phyloP scores from a whole-genome alignment of 2,113 vertebrate species.

The Anseranas semipalmata region DNA sequence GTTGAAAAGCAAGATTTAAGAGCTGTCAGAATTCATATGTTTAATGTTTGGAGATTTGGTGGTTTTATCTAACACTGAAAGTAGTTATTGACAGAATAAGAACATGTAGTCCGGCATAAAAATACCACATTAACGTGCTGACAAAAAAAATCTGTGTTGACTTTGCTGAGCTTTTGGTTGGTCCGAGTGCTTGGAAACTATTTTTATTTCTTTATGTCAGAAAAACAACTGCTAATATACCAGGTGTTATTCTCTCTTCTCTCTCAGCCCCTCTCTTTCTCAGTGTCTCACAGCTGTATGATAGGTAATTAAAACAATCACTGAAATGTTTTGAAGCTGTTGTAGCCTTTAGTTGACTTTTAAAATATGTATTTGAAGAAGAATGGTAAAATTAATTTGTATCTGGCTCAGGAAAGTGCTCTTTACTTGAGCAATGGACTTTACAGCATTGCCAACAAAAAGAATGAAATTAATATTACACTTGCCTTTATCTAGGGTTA shows the following conservation, averaged over 20 bases:
- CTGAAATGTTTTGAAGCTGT: slow-evolving; percentile 52
- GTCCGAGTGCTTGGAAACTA: neutral
- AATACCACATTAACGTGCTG: neutral
- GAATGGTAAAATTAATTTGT: slow-evolving; percentile 64
- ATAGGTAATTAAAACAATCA: slow-evolving; percentile 59
- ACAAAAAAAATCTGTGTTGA: neutral
- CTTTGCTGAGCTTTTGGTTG: neutral
- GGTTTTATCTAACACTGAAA: slow-evolving; percentile 4
- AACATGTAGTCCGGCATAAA: neutral
- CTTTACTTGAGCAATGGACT: slow-evolving; percentile 36
- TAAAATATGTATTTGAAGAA: slow-evolving; percentile 52
- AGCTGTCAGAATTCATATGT: neutral
- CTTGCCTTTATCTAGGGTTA: slow-evolving; percentile 53
- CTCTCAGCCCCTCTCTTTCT: neutral
- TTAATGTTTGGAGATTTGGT: neutral
- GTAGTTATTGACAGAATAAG: slow-evolving; percentile 9
- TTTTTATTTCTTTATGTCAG: slow-evolving; percentile 1
- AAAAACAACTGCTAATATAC: neutral
- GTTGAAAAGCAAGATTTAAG: slow-evolving; percentile 22
- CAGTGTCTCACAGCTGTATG: slow-evolving; percentile 9
- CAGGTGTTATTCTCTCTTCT: slow-evolving; percentile 45
- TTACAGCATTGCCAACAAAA: slow-evolving; percentile 54
- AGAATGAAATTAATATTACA: slow-evolving; percentile 54
- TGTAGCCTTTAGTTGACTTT: slow-evolving; percentile 66
- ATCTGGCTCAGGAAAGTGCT: slow-evolving; percentile 35